Evolutionary conservation across 2,113 vertebrate species (phyloP), one percentile per base, ranked within the genome.

Genomic region (Platysternon megacephalum): DNA sequence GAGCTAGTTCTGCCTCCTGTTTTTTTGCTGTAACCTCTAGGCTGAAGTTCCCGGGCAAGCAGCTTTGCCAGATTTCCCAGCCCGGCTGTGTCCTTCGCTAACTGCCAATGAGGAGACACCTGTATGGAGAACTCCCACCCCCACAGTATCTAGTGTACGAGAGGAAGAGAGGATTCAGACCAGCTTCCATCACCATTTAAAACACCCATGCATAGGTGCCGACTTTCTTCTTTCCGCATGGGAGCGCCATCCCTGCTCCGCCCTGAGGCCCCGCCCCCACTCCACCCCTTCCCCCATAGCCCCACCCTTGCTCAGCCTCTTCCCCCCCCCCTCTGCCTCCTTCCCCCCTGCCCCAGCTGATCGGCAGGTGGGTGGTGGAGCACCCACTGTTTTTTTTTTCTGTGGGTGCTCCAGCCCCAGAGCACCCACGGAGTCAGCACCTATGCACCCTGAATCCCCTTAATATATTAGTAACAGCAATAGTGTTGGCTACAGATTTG

Each of bases 401-500:
- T 51, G 5, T 51, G 51, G 48, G 48, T 49, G 48, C 48, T 49
- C 48, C 48, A 51, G 49, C 14, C 49, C 49, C 14, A 5, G 49
- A 17, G 5, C 49, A 51, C 49, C 49, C 14, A 51, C 5, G 16
- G 16, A 51, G 49, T 17, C 14, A 51, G 49, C 51, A 52, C 19
- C 51, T 21, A 21, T 21, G 51, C 51, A 52, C 51, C 19, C 51
- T 52, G 51, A 93, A 93, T 96, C 87, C 96, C 93, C 82, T 0
- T 2, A 86, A 85, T 93, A 79, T 32, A 81, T 83, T 6, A 89
- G 81, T 87, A 92, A 29, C 7, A 90, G 90, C 79, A 87, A 89
- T 84, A 91, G n/a, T 55, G 83, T 81, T 81, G 88, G n/a, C 90
- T 95, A 93, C 90, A 89, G 90, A 26, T 85, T 8, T 19, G 68